A percentile compares a stretch with the other conserved stretches of the same genome.
These are phyloP conservation scores for Spongilla lacustris DNA, from an alignment of 37 sponge, comb jelly and placozoan species.

Conservation along the genomic window DNA sequence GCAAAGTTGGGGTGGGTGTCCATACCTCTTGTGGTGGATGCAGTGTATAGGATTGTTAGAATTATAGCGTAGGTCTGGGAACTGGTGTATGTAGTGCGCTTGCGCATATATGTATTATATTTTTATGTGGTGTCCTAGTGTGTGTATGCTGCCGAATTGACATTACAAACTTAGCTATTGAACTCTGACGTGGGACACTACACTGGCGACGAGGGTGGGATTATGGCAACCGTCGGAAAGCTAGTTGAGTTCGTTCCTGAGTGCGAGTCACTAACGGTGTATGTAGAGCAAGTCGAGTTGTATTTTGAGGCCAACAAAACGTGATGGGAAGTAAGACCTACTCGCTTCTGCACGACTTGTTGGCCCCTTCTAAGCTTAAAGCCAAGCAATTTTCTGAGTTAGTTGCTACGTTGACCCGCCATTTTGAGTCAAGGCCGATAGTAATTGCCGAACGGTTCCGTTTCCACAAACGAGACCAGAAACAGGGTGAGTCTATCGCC, in stretches of 20 bases:
- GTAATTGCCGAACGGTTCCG: slow-evolving; percentile 33
- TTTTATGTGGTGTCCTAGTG: too few relatives aligned
- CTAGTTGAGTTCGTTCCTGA: slow-evolving; percentile 27
- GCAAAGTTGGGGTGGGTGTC: too few relatives aligned
- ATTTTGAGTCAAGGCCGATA: slow-evolving; percentile 12
- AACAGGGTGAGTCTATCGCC: slow-evolving; percentile 16
- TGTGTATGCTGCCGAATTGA: too few relatives aligned
- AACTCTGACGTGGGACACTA: too few relatives aligned
- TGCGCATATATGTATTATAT: too few relatives aligned
- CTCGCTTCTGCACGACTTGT: not conserved
- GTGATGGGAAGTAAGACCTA: slow-evolving; percentile 10
- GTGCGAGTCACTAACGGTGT: slow-evolving; percentile 6
- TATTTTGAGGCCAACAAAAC: slow-evolving; percentile 10
- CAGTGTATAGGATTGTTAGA: too few relatives aligned
- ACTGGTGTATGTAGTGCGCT: too few relatives aligned
- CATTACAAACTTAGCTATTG: too few relatives aligned
- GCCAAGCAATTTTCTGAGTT: slow-evolving; percentile 2
- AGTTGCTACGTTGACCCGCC: not conserved
- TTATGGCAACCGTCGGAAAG: not conserved
- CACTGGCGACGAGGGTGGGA: not conserved
- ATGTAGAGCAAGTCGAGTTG: slow-evolving; percentile 27
- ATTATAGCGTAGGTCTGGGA: too few relatives aligned
- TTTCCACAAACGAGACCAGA: slow-evolving; percentile 21
- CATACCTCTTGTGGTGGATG: too few relatives aligned
- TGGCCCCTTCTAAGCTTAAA: slow-evolving; percentile 25